Evolutionary conservation across 2,797 vertebrate species (phyloP), one percentile per base, ranked within the genome.

Genomic region (Lepus townsendii): DNA sequence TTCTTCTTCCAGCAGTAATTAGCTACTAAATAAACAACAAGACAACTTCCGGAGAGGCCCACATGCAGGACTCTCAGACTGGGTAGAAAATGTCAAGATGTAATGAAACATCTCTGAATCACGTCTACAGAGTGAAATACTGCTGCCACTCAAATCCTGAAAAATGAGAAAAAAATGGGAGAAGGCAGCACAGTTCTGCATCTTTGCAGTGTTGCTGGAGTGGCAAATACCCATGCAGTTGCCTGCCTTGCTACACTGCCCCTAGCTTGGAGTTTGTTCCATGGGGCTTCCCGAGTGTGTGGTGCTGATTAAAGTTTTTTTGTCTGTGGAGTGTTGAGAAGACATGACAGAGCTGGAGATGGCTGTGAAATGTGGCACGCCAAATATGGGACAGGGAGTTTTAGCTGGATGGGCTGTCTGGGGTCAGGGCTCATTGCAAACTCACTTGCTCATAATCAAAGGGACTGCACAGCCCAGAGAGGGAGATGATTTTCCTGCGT

Each of bases 11-110:
- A 89, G 94, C 12, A 8, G 78, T 92, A 96, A 97, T 97, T 96
- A 96, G 92, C 86, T 78, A 87, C 84, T 84, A 87, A 92, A 93
- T 85, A 95, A 95, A 96, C 80, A 97, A 88, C 63, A 92, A 94
- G 85, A 75, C 12, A 84, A 69, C 92, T 92, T 88, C 22, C 35
- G 96, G 88, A 86, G 65, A 96, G 92, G 83, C 27, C 84, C 72
- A n/a, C 68, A 83, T 54, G 82, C 77, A 78, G 90, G 47, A 96
- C 88, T 95, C 92, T 82, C 94, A 89, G 94, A 95, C 91, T 65
- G 78, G 88, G 90, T 95, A 95, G 97, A 97, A 97, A 96, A 96
- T 93, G 90, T 97, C 96, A 94, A 93, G 88, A 86, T 66, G 68
- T 95, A 95, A 95, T 83, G 85, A 93, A 95, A 96, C 30, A 83